These are phyloP conservation scores for Distichodus sexfasciatus DNA, from an alignment of 2,797 vertebrate genomes.

Conservation along the genomic window DNA sequence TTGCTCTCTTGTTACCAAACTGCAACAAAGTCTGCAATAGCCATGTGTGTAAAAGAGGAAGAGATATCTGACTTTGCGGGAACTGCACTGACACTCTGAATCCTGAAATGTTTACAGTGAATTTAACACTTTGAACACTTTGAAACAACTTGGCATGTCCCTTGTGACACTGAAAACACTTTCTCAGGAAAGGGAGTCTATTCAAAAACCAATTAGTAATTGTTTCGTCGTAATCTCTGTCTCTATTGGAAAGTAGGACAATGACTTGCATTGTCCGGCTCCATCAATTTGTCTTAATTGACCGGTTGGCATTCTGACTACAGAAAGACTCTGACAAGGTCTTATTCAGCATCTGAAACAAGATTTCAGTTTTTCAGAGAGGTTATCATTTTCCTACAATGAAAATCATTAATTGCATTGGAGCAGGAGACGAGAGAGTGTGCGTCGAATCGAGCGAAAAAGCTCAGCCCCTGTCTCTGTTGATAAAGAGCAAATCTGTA, in stretches of 20 bases:
- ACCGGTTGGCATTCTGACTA: background rate
- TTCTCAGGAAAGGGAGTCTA: background rate
- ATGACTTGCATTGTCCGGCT: slow-evolving; percentile 16
- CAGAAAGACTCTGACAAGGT: slow-evolving; percentile 26
- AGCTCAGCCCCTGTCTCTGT: background rate
- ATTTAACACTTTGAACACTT: background rate
- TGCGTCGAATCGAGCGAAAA: slow-evolving; percentile 9
- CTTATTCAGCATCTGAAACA: slow-evolving; percentile 3
- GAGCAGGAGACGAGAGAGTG: background rate
- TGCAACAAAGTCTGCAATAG: background rate
- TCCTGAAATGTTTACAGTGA: background rate
- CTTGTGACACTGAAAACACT: slow-evolving; percentile 4
- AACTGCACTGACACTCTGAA: background rate
- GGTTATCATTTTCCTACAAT: slow-evolving; percentile 4
- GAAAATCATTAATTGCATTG: slow-evolving; percentile 21
- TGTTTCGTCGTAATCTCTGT: slow-evolving; percentile 1
- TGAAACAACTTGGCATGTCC: background rate
- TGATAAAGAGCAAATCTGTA: slow-evolving; percentile 13
- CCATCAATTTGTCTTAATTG: slow-evolving; percentile 30
- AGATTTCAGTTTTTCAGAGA: slow-evolving; percentile 24
- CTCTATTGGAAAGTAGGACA: background rate
- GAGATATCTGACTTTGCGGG: background rate
- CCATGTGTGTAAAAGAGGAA: background rate
- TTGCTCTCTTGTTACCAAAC: background rate
- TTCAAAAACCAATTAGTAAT: slow-evolving; percentile 8